Conservation (phyloP, 1,140 invertebrate genomes). For the Pseudomyrmex flavicornis region DNA sequence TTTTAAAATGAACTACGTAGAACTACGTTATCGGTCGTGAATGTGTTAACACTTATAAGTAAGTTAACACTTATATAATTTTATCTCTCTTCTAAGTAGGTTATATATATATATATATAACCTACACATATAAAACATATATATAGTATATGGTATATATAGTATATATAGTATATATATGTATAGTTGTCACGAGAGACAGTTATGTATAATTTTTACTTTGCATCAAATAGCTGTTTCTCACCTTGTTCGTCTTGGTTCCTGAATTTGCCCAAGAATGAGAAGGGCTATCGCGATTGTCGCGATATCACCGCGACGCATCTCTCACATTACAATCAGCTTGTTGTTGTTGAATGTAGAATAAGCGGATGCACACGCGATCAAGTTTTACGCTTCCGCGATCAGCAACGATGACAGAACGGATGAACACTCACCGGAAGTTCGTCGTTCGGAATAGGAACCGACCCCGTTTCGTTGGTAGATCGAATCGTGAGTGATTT, state of each 20-base stretch:
- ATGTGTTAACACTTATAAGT: too few species aligned
- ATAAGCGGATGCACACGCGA: slow-evolving; percentile 73
- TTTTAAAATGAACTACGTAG: too few species aligned
- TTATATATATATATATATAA: too few species aligned
- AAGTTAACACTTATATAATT: too few species aligned
- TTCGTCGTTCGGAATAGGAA: slow-evolving; percentile 53
- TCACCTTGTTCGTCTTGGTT: slow-evolving; percentile 82
- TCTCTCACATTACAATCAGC: slow-evolving; percentile 85
- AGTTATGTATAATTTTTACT: not conserved
- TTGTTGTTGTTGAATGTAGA: slow-evolving; percentile 79
- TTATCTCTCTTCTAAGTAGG: too few species aligned
- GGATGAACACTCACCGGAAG: slow-evolving; percentile 57
- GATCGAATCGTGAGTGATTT: slow-evolving; percentile 41
- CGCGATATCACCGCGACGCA: slow-evolving; percentile 85
- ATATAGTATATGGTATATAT: not conserved
- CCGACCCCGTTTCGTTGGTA: slow-evolving; percentile 60
- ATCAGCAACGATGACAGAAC: slow-evolving; percentile 41
- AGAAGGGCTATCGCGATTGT: slow-evolving; percentile 85
- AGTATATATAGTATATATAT: too few species aligned
- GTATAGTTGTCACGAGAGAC: not conserved
- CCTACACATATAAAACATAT: not conserved
- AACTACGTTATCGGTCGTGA: too few species aligned
- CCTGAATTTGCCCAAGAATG: slow-evolving; percentile 82
- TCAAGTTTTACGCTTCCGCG: slow-evolving; percentile 65
- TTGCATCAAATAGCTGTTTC: slow-evolving; percentile 36